Percentiles rank a stretch among this genome's conserved stretches.
Conservation (phyloP, 2,888 invertebrate genomes). For the Drosophila eohydei region DNA sequence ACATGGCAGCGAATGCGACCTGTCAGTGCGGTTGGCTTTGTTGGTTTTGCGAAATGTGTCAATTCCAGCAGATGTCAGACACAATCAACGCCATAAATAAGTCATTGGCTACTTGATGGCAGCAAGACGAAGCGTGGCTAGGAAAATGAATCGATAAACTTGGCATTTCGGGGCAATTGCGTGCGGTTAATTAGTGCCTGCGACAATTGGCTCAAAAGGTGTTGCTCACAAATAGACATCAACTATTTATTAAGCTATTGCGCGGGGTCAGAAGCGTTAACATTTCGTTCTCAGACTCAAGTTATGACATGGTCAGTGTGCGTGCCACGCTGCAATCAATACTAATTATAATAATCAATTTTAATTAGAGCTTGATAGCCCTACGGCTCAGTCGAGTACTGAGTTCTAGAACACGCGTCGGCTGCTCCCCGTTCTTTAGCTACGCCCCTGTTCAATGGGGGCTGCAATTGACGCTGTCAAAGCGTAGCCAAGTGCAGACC, state of each 20-base stretch:
- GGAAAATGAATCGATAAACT: conserved; percentile 47
- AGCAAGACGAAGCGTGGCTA: neutral
- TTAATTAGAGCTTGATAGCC: conserved; percentile 69
- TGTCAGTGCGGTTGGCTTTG: neutral
- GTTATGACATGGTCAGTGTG: conserved; percentile 59
- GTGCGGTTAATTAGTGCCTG: conserved; percentile 75
- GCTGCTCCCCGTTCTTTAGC: neutral
- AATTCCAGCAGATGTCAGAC: conserved; percentile 71
- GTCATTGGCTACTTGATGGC: conserved; percentile 55
- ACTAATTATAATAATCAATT: conserved; percentile 80
- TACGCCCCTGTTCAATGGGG: conserved; percentile 14
- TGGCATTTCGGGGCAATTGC: conserved; percentile 45
- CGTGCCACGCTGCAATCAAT: conserved; percentile 70
- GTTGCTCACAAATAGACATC: conserved; percentile 70
- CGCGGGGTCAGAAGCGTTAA: conserved; percentile 42
- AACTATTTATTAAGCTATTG: conserved; percentile 55
- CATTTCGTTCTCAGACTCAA: conserved; percentile 37
- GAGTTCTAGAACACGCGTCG: neutral
- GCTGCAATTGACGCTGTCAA: conserved; percentile 77
- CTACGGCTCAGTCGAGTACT: conserved; percentile 14
- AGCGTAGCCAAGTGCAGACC: conserved; percentile 56
- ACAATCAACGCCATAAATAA: conserved; percentile 75
- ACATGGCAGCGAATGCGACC: neutral
- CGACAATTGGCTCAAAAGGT: conserved; percentile 61
- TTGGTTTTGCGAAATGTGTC: conserved; percentile 72